A percentile compares a stretch with the other conserved stretches of the same genome.
These are phyloP conservation scores for Neotoma lepida DNA, from an alignment of 2,113 vertebrate genomes.

Conservation along the genomic window DNA sequence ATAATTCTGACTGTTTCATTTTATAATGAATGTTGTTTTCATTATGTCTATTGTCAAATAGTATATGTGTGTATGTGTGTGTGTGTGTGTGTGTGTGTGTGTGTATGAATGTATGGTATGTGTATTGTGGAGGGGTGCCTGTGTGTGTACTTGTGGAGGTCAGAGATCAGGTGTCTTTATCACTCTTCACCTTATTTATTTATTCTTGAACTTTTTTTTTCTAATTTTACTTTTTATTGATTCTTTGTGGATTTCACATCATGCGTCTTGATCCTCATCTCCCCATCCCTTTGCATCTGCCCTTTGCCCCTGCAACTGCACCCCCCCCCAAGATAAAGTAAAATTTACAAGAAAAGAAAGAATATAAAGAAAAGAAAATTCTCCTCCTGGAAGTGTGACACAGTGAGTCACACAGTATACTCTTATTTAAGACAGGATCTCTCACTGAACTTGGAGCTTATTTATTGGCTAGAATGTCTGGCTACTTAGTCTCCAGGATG, in stretches of 20 bases:
- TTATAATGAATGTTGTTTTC: neutral
- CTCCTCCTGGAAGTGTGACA: neutral
- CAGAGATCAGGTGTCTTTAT: neutral
- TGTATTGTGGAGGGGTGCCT: neutral
- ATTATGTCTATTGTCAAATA: neutral
- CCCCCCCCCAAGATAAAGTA: neutral
- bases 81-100: too few relatives aligned
- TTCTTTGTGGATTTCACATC: neutral
- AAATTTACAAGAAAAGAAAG: neutral
- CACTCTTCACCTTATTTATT: neutral
- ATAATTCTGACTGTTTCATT: constrained; percentile 37
- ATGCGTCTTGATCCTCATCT: neutral
- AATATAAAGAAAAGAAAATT: too few relatives aligned
- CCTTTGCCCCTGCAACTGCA: neutral
- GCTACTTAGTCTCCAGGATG: neutral
- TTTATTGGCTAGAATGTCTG: neutral
- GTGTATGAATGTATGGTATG: neutral
- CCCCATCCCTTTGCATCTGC: neutral
- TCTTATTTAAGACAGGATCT: neutral
- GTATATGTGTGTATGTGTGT: too few relatives aligned
- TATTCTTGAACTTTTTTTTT: neutral
- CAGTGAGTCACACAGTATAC: neutral
- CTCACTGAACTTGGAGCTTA: neutral
- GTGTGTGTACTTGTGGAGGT: neutral
- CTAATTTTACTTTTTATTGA: neutral